Conservation (phyloP, 2,113 vertebrate species). For the Chloebia gouldiae region DNA sequence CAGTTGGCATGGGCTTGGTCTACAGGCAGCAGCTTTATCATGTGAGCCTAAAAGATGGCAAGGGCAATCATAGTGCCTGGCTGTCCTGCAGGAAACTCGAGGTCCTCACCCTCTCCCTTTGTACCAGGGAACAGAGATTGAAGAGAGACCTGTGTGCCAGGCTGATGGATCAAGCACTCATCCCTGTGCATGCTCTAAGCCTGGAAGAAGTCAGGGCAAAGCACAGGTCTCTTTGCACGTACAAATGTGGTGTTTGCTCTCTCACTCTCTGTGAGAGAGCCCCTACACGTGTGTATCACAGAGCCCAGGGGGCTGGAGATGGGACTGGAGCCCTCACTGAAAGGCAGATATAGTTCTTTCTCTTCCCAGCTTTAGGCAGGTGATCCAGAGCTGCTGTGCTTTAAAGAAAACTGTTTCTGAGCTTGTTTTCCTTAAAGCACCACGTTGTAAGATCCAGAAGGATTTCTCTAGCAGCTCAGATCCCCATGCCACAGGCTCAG, state of each 20-base stretch:
- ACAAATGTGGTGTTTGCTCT: not conserved
- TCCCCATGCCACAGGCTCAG: not conserved
- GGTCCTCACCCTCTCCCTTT: not conserved
- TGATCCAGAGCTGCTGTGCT: not conserved
- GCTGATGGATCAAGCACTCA: not conserved
- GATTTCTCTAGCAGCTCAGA: not conserved
- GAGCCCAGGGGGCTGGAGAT: not conserved
- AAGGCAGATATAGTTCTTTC: not conserved
- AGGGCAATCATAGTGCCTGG: not conserved
- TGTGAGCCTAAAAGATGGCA: not conserved
- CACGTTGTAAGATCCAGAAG: not conserved
- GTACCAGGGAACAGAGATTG: not conserved
- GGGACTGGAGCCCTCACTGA: not conserved
- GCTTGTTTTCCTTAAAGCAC: not conserved
- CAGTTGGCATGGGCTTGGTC: not conserved
- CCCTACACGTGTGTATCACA: rapidly evolving
- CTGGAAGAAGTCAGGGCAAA: not conserved
- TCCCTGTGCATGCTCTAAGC: not conserved
- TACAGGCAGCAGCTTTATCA: constrained; percentile 1
- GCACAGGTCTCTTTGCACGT: not conserved
- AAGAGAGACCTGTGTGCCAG: not conserved
- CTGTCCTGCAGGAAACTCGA: not conserved
- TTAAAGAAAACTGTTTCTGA: not conserved
- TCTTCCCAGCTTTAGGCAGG: not conserved
- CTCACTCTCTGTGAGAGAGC: not conserved